These are phyloP conservation scores for Brachypalpus laphriformis DNA, from an alignment of 2,888 invertebrate species.

Conservation along the genomic window DNA sequence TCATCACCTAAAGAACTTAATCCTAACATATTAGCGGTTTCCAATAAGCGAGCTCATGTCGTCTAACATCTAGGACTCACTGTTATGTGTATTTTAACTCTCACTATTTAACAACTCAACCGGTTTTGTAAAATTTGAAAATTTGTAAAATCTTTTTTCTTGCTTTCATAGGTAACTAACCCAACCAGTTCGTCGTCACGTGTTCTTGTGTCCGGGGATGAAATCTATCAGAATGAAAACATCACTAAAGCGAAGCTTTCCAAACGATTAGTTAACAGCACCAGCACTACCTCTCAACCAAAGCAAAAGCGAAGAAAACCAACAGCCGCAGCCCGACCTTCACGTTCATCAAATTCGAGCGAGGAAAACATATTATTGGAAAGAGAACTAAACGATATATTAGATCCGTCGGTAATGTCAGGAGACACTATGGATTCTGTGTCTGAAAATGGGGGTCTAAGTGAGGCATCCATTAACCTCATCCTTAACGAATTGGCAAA, in stretches of 20 bases:
- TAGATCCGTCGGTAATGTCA: slow-evolving; percentile 15
- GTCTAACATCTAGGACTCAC: too few species aligned
- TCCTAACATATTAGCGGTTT: too few species aligned
- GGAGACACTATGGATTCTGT: slow-evolving; percentile 41
- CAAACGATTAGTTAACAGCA: slow-evolving; percentile 74
- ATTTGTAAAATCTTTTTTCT: too few species aligned
- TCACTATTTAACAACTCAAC: too few species aligned
- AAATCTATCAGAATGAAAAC: slow-evolving; percentile 80
- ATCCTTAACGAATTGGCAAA: slow-evolving; percentile 80
- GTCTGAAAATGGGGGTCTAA: slow-evolving; percentile 65
- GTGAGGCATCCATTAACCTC: slow-evolving; percentile 79
- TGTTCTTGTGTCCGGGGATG: slow-evolving; percentile 76
- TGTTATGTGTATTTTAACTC: too few species aligned
- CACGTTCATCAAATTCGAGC: neutral
- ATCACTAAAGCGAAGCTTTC: slow-evolving; percentile 76
- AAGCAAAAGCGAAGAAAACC: slow-evolving; percentile 57
- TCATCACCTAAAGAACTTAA: too few species aligned
- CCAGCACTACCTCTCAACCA: slow-evolving; percentile 23
- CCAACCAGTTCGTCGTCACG: slow-evolving; percentile 76
- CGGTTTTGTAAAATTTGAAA: too few species aligned
- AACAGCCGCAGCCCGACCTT: neutral
- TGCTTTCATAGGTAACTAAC: slow-evolving; percentile 50
- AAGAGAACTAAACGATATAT: slow-evolving; percentile 27
- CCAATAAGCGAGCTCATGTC: too few species aligned
- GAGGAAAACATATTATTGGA: slow-evolving; percentile 36